Evolutionary conservation across 1,140 invertebrate genomes (phyloP).

Genomic region (Lepidurus packardi): DNA sequence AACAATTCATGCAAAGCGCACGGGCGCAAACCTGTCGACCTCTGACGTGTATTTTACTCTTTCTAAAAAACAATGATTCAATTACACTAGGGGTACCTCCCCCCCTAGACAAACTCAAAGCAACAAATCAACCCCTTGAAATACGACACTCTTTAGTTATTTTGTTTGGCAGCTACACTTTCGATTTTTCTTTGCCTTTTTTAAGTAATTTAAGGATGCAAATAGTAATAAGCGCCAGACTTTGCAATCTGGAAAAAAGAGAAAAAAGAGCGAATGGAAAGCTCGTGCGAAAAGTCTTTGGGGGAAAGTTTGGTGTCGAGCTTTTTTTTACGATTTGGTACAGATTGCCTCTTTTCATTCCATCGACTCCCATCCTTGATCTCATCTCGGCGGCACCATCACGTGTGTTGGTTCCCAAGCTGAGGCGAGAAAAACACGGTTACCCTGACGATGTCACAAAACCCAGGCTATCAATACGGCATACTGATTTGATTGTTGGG

Average conservation of each 20-base stretch:
- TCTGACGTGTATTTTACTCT: not conserved
- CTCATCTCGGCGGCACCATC: not conserved
- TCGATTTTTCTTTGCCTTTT: not conserved
- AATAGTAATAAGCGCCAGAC: too few relatives aligned
- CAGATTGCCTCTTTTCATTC: constrained; percentile 16
- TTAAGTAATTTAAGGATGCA: too few relatives aligned
- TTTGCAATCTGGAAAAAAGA: too few relatives aligned
- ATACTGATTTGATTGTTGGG: constrained; percentile 19
- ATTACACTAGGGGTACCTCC: not conserved
- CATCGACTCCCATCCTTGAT: not conserved
- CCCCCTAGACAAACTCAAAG: not conserved
- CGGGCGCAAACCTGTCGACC: not conserved
- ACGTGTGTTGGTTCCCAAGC: constrained; percentile 11
- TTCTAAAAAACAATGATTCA: not conserved
- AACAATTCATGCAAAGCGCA: not conserved
- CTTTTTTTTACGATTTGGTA: not conserved
- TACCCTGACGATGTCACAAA: constrained; percentile 13
- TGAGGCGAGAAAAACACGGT: constrained; percentile 16
- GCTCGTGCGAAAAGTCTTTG: not conserved
- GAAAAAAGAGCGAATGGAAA: not conserved
- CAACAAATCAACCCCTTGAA: not conserved
- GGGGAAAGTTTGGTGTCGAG: not conserved
- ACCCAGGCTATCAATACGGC: not conserved
- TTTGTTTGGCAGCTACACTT: not conserved
- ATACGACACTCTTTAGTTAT: not conserved